Base-by-base conservation (phyloP, 2,113 vertebrate species). In the Gopherus flavomarginatus region DNA sequence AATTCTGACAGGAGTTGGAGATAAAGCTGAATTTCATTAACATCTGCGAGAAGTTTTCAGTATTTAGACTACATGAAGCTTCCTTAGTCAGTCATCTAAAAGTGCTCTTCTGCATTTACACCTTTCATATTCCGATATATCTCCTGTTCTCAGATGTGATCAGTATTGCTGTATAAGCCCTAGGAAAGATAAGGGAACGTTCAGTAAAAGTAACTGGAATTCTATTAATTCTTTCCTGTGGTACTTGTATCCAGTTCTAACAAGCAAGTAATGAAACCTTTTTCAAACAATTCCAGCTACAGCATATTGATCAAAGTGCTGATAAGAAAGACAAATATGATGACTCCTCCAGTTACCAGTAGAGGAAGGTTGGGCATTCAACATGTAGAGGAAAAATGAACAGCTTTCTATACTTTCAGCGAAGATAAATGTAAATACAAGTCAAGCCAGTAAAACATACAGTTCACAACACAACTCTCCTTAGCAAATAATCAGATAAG, bases 181-280 rank as follows among this genome's bases (percentile, higher is more conserved):
- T 49, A 1, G 4, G 16, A 3, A 2, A 13, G 11, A 24, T 17
- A 5, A 31, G 42, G 7, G 62, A 4, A 62, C 0, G 2, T 5
- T 57, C 9, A 1, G 35, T 42, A 27, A n/a, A 53, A 2, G 52
- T 2, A 5, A 6, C 62, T 6, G 56, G 42, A 42, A 14, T 9
- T 21, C 47, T 5, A 49, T 49, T 17, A 38, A 24, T 0, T 53
- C 77, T 19, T 38, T 6, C 83, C 29, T 75, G 22, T 26, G 42
- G 11, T 78, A 47, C 13, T 78, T 47, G 24, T 78, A 78, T 27
- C 75, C 72, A 78, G 8, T 72, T 38, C n/a, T 78, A 78, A 78
- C 75, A 78, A 78, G 42, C 12, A 3, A 78, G 6, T 78, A 38
- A 72, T 22, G 65, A 72, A n/a, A 72, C n/a, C 19, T 19, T 72